Conservation (phyloP, 2,888 invertebrate species). For the Anarsia innoxiella region DNA sequence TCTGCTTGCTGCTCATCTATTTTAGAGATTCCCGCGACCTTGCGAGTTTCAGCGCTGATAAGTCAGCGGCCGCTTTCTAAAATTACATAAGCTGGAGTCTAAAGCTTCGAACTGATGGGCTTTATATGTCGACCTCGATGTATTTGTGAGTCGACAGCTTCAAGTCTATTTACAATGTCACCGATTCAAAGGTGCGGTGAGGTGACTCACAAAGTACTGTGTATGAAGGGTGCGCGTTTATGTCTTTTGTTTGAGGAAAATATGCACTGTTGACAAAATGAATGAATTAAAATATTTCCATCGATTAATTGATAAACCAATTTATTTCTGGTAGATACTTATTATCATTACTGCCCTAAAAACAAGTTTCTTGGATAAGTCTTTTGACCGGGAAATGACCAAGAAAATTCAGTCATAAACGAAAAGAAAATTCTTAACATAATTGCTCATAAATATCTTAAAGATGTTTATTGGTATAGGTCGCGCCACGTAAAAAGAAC, state of each 20-base stretch:
- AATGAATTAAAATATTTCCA: too few relatives aligned
- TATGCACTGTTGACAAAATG: too few relatives aligned
- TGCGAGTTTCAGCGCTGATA: conserved; percentile 46
- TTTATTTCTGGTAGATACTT: too few relatives aligned
- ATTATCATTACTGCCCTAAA: too few relatives aligned
- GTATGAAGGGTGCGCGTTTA: conserved; percentile 1
- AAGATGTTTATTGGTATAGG: too few relatives aligned
- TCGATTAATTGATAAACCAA: too few relatives aligned
- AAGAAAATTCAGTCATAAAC: too few relatives aligned
- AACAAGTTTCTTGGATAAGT: too few relatives aligned
- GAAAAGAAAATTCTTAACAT: too few relatives aligned
- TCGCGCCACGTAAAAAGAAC: too few relatives aligned
- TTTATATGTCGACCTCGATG: conserved; percentile 16
- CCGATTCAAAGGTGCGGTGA: background rate
- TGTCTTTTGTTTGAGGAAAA: conserved; percentile 1
- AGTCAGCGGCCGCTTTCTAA: conserved; percentile 52
- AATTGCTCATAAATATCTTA: too few relatives aligned
- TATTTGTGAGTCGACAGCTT: conserved; percentile 13
- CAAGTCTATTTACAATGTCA: conserved; percentile 6
- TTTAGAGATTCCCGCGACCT: conserved; percentile 63
- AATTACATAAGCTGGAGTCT: conserved; percentile 39
- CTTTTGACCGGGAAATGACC: too few relatives aligned
- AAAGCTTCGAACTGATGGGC: conserved; percentile 22
- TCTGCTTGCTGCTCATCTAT: conserved; percentile 60
- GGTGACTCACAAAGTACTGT: background rate